Base-by-base conservation (phyloP, 2,797 vertebrate species). In the Rhynchotus rufescens region DNA sequence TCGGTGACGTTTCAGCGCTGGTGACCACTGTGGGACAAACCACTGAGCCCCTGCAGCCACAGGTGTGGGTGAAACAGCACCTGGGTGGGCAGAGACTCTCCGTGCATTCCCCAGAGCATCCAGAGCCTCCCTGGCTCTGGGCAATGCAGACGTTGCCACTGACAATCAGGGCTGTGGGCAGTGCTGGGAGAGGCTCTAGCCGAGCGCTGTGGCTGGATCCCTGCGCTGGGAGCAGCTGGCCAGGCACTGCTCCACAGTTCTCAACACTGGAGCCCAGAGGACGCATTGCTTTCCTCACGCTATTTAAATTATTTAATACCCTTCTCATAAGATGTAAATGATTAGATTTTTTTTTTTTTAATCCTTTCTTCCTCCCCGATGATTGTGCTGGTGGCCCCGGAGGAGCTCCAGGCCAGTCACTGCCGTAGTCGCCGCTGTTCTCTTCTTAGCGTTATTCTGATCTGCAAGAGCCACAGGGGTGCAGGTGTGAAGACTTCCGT, bases 261-360 rank as follows among this genome's bases (percentile, higher is more conserved):
- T 88, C 78, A n/a, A 93, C 95, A 96, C 96, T 96, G 95, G 94
- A 96, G 89, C 78, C 90, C 49, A 78, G 88, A 89, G 93, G 92
- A 91, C 81, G 64, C 54, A 3, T 80, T 45, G 83, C 80, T 93
- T 95, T 96, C 89, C 89, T 95, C 88, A 72, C 30, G 40, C 94
- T 94, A 73, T 93, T 97, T 97, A 96, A 96, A 87, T 96, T 96
- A 97, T 96, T 96, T 93, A 94, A 88, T 83, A 83, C 51, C 77
- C 93, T 88, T 57, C 83, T 93, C 22, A 1, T 60, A 51, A 87
- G 84, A 84, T 86, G 88, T 77, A 69, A 82, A 64, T 76, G 42
- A 44, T 44, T 44, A 40, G 47, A 91, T 90, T 84, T 54, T n/a
- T 6, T 38, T 74, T 12, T 80, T 71, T 91, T 68, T 1, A 59